A percentile compares a stretch with the other conserved stretches of the same genome.
Evolutionary conservation across 2,113 vertebrate species (phyloP).

Genomic region (Pampusana beccarii): DNA sequence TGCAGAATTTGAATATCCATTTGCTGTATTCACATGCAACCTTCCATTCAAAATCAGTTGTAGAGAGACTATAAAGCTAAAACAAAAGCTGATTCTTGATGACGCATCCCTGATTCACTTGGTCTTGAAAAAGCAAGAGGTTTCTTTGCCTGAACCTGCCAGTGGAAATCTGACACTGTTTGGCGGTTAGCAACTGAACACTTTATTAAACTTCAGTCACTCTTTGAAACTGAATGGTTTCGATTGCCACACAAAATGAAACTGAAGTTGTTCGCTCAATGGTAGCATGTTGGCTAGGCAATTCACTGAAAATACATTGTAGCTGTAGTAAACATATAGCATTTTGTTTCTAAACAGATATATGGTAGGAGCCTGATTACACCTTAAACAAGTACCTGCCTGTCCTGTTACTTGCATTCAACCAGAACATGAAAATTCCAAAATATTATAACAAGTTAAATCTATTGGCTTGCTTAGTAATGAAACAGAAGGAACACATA

Average conservation of each 20-base stretch:
- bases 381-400: not conserved
- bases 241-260: slow-evolving; percentile 78
- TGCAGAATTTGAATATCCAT: not conserved
- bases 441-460: not conserved
- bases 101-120: slow-evolving; percentile 71
- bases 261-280: slow-evolving; percentile 30
- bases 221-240: slow-evolving; percentile 77
- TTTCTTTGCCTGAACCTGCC: slow-evolving; percentile 73
- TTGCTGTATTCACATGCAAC: not conserved
- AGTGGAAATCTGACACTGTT: slow-evolving; percentile 73
- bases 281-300: slow-evolving; percentile 27
- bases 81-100: slow-evolving; percentile 49
- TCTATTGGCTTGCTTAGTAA: not conserved
- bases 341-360: not conserved
- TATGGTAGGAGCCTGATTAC: not conserved
- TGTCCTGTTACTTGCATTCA: not conserved
- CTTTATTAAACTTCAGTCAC: slow-evolving; percentile 71
- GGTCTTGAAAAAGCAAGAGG: slow-evolving; percentile 47
- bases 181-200: slow-evolving; percentile 60
- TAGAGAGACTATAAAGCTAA: not conserved
- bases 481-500: not conserved
- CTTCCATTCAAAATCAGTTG: not conserved
- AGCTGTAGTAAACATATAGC: not conserved
- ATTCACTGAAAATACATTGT: not conserved
- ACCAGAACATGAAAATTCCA: not conserved